Conservation (phyloP, 2,113 vertebrate species). For the Lophotis ruficrista region DNA sequence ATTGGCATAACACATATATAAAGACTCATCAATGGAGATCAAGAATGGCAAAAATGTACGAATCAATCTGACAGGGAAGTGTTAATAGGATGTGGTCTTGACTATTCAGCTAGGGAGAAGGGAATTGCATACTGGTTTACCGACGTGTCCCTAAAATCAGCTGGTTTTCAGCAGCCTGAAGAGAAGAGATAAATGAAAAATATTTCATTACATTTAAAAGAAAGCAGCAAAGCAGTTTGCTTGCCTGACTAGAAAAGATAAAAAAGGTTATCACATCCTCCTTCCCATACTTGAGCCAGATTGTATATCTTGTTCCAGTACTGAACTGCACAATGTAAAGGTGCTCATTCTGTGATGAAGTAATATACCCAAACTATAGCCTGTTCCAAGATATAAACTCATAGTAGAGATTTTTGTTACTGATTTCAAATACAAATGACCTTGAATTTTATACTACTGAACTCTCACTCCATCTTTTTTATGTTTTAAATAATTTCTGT, state of each 20-base stretch:
- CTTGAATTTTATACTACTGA: neutral
- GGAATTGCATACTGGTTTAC: neutral
- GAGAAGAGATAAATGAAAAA: neutral
- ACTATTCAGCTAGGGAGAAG: neutral
- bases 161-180: neutral
- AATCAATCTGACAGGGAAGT: neutral
- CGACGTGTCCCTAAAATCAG: neutral
- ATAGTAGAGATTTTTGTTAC: neutral
- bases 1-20: neutral
- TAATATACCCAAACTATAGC: neutral
- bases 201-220: neutral
- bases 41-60: neutral
- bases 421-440: neutral
- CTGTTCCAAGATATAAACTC: neutral
- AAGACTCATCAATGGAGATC: neutral
- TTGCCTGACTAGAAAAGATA: neutral
- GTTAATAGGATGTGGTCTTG: neutral
- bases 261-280: neutral
- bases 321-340: neutral
- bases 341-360: neutral
- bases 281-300: neutral
- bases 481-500: neutral
- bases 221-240: neutral
- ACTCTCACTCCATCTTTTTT: neutral
- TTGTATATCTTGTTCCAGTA: neutral